Percentiles rank a stretch among this genome's conserved stretches.
Conservation (phyloP, 1,140 invertebrate species). For the Andrena cerasifolii region DNA sequence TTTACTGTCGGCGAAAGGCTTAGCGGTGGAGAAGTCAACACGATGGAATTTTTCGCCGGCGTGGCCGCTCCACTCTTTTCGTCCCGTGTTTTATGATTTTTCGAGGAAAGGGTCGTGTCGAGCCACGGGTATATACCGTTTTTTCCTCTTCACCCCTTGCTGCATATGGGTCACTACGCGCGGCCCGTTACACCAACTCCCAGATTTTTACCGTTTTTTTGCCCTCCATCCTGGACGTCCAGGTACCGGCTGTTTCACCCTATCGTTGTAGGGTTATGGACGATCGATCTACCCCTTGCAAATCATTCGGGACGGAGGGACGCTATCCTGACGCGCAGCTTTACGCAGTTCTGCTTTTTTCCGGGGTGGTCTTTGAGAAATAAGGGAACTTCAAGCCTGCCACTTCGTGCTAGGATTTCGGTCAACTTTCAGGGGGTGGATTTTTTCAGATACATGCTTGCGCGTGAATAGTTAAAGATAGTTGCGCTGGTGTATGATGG, state of each 20-base stretch:
- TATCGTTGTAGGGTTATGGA: constrained; percentile 38
- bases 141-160: constrained; percentile 10
- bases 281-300: constrained; percentile 34
- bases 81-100: constrained; percentile 54
- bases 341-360: neutral
- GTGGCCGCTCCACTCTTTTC: constrained; percentile 7
- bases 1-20: constrained; percentile 75
- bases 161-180: constrained; percentile 51
- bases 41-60: neutral
- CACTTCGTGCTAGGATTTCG: too few relatives aligned
- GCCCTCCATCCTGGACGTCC: neutral
- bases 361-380: neutral
- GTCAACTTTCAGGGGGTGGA: neutral
- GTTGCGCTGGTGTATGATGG: too few relatives aligned
- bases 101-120: constrained; percentile 32
- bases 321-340: too few relatives aligned
- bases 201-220: constrained; percentile 65
- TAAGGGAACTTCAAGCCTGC: neutral
- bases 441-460: neutral
- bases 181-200: constrained; percentile 29
- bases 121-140: constrained; percentile 1
- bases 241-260: constrained; percentile 35
- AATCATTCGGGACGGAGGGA: constrained; percentile 17
- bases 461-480: too few relatives aligned
- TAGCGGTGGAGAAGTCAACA: constrained; percentile 72